A percentile compares a stretch with the other conserved stretches of the same genome.
Conservation (phyloP, 2,888 invertebrate species). For the Adelphocoris suturalis region DNA sequence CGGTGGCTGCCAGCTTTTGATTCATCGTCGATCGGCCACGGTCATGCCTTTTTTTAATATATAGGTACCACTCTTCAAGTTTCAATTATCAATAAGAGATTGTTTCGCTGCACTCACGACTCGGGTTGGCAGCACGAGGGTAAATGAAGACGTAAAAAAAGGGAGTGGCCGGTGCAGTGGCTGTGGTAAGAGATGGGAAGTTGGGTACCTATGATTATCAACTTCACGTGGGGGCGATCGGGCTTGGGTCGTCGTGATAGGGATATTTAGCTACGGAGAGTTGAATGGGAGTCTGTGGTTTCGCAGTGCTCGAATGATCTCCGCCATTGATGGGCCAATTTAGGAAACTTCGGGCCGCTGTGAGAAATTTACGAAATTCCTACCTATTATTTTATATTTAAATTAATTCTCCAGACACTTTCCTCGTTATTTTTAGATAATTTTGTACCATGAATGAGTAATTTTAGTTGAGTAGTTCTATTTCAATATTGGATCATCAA, state of each 20-base stretch:
- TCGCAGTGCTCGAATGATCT: background rate
- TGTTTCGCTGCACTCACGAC: background rate
- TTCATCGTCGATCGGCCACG: background rate
- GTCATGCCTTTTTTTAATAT: background rate
- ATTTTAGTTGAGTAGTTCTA: too few relatives aligned
- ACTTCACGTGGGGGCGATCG: conserved; percentile 14
- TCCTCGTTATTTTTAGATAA: too few relatives aligned
- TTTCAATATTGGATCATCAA: too few relatives aligned
- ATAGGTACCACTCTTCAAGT: background rate
- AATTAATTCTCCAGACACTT: too few relatives aligned
- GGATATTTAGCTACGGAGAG: conserved; percentile 16
- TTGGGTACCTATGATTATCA: conserved; percentile 28
- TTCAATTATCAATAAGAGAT: conserved; percentile 3
- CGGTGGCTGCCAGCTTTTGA: conserved; percentile 20
- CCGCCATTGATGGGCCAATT: background rate
- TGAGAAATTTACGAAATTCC: too few relatives aligned
- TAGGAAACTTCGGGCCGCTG: too few relatives aligned
- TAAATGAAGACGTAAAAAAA: conserved; percentile 43
- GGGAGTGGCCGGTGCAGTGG: conserved; percentile 46
- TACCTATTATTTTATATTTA: too few relatives aligned
- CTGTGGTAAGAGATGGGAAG: background rate
- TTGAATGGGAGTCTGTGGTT: conserved; percentile 6
- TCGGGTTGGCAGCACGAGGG: conserved; percentile 18
- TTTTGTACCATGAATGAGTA: too few relatives aligned
- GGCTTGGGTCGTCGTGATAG: background rate